Evolutionary conservation across 2,797 vertebrate species (phyloP), one percentile per base, ranked within the genome.

Genomic region (Pipistrellus pipistrellus): DNA sequence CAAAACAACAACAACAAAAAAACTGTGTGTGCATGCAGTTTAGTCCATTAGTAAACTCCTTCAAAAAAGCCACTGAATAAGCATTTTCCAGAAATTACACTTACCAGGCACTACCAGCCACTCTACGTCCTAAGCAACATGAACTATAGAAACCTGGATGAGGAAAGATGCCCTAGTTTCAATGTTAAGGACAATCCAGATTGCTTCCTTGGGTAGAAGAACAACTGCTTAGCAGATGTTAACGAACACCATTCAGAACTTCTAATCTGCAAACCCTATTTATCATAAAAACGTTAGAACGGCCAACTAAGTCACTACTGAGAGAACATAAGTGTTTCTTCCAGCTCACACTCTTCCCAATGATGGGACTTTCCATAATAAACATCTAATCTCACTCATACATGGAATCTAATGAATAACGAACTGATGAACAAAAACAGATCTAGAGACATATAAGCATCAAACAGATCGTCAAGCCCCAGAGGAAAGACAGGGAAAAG

Each of bases 131-230:
- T 80, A 85, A 72, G 13, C 35, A 17, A 53, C 23, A 32, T 41
- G 6, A 14, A 72, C 3, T 35, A 46, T 46, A 76, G 30, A 25
- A 89, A 66, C 32, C 14, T 57, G 12, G 30, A 64, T 3, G 12
- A 35, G 8, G 0, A 57, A 6, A 27, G 14, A 76, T 68, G 55
- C 18, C 62, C 62, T 0, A 18, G 21, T 23, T 95, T 87, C 20
- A 41, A 64, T 73, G 85, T 75, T 71, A 96, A 91, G 68, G 32
- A 59, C 1, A 81, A 75, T 75, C 21, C 38, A 91, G 72, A 87
- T 85, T 51, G 86, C 23, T 25, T 13, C 53, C 23, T 17, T 77
- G 41, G 51, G 78, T 23, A 82, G 77, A 41, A 38, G 69, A 94
- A 57, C 23, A 64, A 85, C 86, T 4, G 1, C 38, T 30, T 75